Evolutionary conservation across 2,797 vertebrate genomes (phyloP), one percentile per base, ranked within the genome.

Genomic region (Fundulus diaphanus): DNA sequence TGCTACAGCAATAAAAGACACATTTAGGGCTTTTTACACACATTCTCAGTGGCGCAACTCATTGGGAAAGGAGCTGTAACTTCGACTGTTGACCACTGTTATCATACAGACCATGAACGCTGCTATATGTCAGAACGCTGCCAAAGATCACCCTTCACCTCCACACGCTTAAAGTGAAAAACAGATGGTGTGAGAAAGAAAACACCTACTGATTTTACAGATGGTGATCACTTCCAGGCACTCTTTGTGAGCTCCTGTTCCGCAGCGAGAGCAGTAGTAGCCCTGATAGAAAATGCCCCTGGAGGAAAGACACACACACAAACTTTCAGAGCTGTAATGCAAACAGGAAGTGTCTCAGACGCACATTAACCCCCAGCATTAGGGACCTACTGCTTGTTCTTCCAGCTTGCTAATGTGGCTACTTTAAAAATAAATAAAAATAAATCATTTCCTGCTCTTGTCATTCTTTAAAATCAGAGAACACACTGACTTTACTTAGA

Each of bases 261-360:
- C 98, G 79, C 98, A 99, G 82, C 93, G 96, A 68, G 96, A 94
- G 83, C 98, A 99, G 92, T 95, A 96, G 86, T 99, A 99, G 44
- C 98, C 98, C 93, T 99, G 98, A 90, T 99, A 99, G 94, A 99
- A 99, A 71, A 98, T 97, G 66, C 98, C 98, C 91, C 98, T 99
- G 82, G 0, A 57, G 67, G 49, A 73, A 57, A 80, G 49, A 85
- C 78, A 84, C 29, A 79, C 24, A 70, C 61, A 78, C 15, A 68
- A 44, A 84, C 51, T 73, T 72, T 74, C 71, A 82, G 66, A 76
- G 65, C 51, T 82, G 65, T 70, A 77, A 80, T 76, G 83, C 73
- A 87, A 87, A 91, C 86, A 88, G 90, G 87, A 91, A 91, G 79
- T 65, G 71, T 72, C 81, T 83, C 79, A 88, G 85, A 93, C 84